Percentiles rank a stretch among this genome's conserved stretches.
Conservation (phyloP, 2,888 invertebrate species). For the Calameuta filiformis region DNA sequence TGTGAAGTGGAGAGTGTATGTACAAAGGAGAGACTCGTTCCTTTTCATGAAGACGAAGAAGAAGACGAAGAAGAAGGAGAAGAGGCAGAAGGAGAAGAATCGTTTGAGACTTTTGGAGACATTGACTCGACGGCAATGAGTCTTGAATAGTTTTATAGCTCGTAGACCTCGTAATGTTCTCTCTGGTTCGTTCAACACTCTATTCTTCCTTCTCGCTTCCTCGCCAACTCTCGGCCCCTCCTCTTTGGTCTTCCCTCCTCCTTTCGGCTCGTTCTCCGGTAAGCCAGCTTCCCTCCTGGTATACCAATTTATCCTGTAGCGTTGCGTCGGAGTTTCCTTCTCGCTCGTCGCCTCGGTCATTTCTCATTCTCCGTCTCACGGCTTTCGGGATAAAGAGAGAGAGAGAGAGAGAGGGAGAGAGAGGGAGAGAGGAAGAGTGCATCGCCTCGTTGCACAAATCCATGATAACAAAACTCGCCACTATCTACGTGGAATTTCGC, state of each 20-base stretch:
- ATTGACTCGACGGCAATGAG: conserved; percentile 42
- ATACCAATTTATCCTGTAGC: neutral
- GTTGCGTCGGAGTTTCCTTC: neutral
- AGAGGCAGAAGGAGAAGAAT: neutral
- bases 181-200: conserved; percentile 24
- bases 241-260: neutral
- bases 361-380: neutral
- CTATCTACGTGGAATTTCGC: conserved; percentile 40
- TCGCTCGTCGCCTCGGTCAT: neutral
- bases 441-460: conserved; percentile 50
- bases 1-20: neutral
- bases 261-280: neutral
- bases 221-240: neutral
- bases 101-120: conserved; percentile 24
- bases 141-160: conserved; percentile 55
- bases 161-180: conserved; percentile 40
- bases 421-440: conserved; percentile 9
- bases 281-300: neutral
- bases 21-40: neutral
- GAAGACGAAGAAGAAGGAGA: neutral
- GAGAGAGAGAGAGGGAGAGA: neutral
- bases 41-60: neutral
- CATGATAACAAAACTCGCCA: conserved; percentile 48
- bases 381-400: neutral
- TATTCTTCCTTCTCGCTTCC: conserved; percentile 4